Base-by-base conservation (phyloP, 2,888 invertebrate genomes). In the Drosophila eohydei region DNA sequence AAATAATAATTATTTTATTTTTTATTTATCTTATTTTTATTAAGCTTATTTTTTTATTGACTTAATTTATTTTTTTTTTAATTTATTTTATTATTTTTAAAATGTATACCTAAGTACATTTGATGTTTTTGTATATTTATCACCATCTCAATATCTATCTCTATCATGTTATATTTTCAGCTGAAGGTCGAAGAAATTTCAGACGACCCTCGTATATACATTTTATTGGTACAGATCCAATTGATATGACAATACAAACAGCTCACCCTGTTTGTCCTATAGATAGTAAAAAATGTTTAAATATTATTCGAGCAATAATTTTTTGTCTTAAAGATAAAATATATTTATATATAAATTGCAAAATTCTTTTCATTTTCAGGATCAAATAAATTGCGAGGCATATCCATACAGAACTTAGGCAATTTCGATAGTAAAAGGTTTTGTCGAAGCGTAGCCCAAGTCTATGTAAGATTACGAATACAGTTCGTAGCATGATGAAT, bases 401-500 rank as follows among this genome's bases (percentile, higher is more conserved):
- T 16, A 3, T 50, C 12, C 16, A 11, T 8, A 26, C 8, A 21
- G 34, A 26, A n/a, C 36, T 36, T 36, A 4, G 4, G 12, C 5
- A 30, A 48, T 48, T 11, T 16, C 16, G 11, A 32, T 2, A 41
- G 14, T 46, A 54, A 66, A 52, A 46, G 54, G 30, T 54, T 66
- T 66, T 38, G 26, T 11, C 11, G 4, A 4, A 8, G 21, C 5
- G 12, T 28, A 14, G 26, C 57, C n/a, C 28, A 46, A 9, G 9
- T 32, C n/a, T 38, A 12, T 56, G 52, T 56, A 44, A 36, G 48
- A 58, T 55, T 36, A 40, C 16, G 54, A 71, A 58, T 50, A 43
- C 50, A 66, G 44, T 58, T 61, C 54, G 7, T 50, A 34, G 54
- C 54, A 50, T 54, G 57, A 44, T 50, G 61, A 77, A 77, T 74